Conservation (phyloP, 2,113 vertebrate species). For the Clupea harengus region DNA sequence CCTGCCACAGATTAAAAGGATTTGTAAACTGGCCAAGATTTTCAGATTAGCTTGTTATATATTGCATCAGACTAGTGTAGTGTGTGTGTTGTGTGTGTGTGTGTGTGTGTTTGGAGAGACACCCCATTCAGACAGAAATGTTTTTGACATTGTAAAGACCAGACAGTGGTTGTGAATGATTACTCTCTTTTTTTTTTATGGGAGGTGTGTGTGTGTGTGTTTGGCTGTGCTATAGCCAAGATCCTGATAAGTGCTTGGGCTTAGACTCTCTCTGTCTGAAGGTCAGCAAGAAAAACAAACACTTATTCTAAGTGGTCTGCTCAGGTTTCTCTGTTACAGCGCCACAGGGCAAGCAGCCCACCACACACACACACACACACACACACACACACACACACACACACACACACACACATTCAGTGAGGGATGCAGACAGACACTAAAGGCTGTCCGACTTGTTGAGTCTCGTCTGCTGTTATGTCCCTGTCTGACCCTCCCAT, state of each 20-base stretch:
- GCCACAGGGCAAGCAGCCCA: background rate
- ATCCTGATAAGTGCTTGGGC: constrained; percentile 45
- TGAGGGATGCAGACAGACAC: constrained; percentile 30
- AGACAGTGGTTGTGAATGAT: background rate
- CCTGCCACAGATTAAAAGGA: background rate
- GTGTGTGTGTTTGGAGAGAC: constrained; percentile 8
- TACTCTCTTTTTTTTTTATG: constrained; percentile 9
- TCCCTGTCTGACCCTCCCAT: constrained; percentile 60
- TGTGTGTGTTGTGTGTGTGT: background rate
- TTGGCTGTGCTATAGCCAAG: constrained; percentile 20
- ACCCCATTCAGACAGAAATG: background rate
- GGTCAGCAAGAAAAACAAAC: constrained; percentile 61
- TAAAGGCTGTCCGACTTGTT: constrained; percentile 53
- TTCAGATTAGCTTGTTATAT: background rate
- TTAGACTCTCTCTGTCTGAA: constrained; percentile 32
- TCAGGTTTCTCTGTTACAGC: constrained; percentile 54
- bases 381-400: constrained; percentile 30
- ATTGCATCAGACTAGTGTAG: background rate
- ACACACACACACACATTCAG: constrained; percentile 36
- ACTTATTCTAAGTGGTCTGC: constrained; percentile 42
- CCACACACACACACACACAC: constrained; percentile 20
- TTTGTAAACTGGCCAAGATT: background rate
- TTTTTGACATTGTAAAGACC: background rate
- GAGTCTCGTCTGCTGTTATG: constrained; percentile 65
- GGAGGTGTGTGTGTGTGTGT: background rate